Base-by-base conservation (phyloP, 2,888 invertebrate species). In the Spialia ferax region DNA sequence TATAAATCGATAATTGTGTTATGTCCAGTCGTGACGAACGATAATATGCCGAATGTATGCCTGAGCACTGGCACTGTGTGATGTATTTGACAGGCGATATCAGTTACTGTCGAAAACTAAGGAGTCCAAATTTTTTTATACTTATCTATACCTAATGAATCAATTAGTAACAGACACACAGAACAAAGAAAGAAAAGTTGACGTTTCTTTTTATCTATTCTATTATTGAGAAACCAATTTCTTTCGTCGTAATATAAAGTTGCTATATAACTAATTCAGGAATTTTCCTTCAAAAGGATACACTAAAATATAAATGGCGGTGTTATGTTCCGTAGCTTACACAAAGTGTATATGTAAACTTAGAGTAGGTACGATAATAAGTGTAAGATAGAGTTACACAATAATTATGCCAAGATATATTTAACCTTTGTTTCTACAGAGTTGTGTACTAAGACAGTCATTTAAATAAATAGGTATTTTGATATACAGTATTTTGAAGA, bases 1-100 rank as follows among this genome's bases (percentile, higher is more conserved):
- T 81, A 86, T 88, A 88, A 87, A 90, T 89, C 85, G 85, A 83
- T 88, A 86, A 89, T 87, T 86, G 84, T 87, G 85, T 87, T 85
- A 83, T 75, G 78, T 72, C 77, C 77, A 82, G 82, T 79, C 80
- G 80, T 81, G 80, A 81, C 86, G 82, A 76, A 75, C 74, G 73
- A 71, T 74, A 75, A 6, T 74, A 72, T 69, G 45, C 71, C 59
- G 68, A 71, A 65, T 69, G 63, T 68, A 62, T 68, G 69, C 54
- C 56, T 67, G 48, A 60, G 59, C 67, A 15, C 15, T 54, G n/a
- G 26, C n/a, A 4, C n/a, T 38, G 38, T 38, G n/a, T 38, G 23
- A 22, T n/a, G 15, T 54, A 26, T 54, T 13, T 48, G 2, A 48
- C 22, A 22, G 8, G 42, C 1, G 8, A 15, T 0, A 15, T 42